Evolutionary conservation across 1,140 invertebrate species (phyloP), one percentile per base, ranked within the genome.

Genomic region (Dolichoris vasculosae): DNA sequence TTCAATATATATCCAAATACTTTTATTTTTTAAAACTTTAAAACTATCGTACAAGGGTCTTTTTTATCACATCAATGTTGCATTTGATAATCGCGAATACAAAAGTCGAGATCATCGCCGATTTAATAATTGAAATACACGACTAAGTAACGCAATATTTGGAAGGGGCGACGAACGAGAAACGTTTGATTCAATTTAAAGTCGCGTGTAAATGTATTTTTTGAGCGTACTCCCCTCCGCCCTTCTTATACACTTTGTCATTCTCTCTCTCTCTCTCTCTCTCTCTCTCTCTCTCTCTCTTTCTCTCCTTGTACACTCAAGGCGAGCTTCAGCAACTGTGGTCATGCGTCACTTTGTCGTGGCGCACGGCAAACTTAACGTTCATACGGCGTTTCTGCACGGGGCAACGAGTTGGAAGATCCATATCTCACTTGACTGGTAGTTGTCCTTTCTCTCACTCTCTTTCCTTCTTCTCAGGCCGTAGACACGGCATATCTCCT

Each of bases 341-440:
- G 32, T 35, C 64, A 67, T 82, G 78, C 86, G 69, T 83, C 51
- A n/a, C 40, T 40, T 26, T 2, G n/a, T 48, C n/a, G 3, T 55
- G 30, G 9, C 48, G 85, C 88, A 90, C 88, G 88, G 88, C 15
- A 15, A 90, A 85, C 87, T 87, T 88, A 89, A 89, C 89, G 88
- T 26, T 11, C 89, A 90, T 88, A 87, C 87, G 86, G 85, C 86
- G 87, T 91, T 91, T 30, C 90, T 91, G 90, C 88, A 88, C 88
- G 91, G 69, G 87, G 91, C 91, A 92, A 92, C 91, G 91, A 92
- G 90, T 88, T 90, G 90, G 91, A 93, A 93, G 91, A 91, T 90
- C 88, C 91, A 91, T 92, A 92, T 92, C 91, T 92, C 90, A 90
- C 89, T 89, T 85, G 87, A 89, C 55, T 59, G 55, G 20, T 59